Evolutionary conservation across 2,113 vertebrate species (phyloP), one percentile per base, ranked within the genome.

Genomic region (Edolisoma coerulescens): DNA sequence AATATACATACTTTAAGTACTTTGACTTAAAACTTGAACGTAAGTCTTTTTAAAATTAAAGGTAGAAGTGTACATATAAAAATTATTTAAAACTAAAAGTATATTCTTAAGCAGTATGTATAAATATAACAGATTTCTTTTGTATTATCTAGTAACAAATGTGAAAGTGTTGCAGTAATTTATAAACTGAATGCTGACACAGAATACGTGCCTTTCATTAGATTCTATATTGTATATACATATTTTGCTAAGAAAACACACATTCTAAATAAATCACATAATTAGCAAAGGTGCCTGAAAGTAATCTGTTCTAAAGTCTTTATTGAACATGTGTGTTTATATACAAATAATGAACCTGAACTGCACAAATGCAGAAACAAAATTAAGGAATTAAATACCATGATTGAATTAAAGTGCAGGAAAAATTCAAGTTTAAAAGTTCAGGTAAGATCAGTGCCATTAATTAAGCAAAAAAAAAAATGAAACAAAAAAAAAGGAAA

Each of bases 61-160:
- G 96, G 95, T 97, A 98, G 97, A 97, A 97, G 98, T 98, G 39
- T 97, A 98, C 95, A 97, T 98, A 98, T 98, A 98, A 97, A 98
- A 98, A 98, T 93, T 90, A 97, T 96, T 97, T 97, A 97, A 98
- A 99, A 98, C 97, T 97, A 98, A 99, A 99, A 98, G 97, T 97
- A 98, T 98, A 97, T 97, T 98, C 91, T 97, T 91, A 97, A 98
- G 96, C 95, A 97, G 97, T 98, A 98, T 98, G 98, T 99, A 99
- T 98, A 99, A 99, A 99, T 98, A 98, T 98, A 98, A 98, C 92
- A 97, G 96, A 98, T 97, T 93, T 98, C 69, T 73, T 97, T 96
- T 95, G 96, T 96, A 96, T 97, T 97, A 98, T 98, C 95, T 95
- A 96, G 97, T 99, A 99, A 98, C 98, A 99, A 98, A 99, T 98